Conservation (phyloP, 2,888 invertebrate genomes). For the Aphodius sticticus region DNA sequence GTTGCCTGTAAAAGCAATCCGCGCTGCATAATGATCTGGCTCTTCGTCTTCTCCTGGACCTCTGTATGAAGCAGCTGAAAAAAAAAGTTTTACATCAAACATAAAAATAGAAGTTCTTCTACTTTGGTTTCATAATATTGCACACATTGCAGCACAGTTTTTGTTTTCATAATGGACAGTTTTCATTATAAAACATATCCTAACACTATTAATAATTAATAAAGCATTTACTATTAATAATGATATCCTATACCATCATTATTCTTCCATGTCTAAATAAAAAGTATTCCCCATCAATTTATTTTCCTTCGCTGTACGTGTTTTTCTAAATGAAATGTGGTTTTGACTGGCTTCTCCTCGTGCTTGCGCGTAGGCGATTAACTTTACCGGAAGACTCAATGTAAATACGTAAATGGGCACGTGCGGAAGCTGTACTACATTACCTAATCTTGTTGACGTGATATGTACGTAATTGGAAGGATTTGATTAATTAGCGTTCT, state of each 20-base stretch:
- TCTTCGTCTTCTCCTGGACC: conserved; percentile 77
- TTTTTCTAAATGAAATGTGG: too few species aligned
- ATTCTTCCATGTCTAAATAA: too few species aligned
- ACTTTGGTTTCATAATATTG: background rate
- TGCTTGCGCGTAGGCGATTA: background rate
- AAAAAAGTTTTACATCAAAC: conserved; percentile 27
- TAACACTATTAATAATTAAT: too few species aligned
- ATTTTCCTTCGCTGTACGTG: too few species aligned
- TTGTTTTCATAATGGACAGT: too few species aligned
- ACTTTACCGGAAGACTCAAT: background rate
- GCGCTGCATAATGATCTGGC: conserved; percentile 74
- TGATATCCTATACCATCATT: too few species aligned
- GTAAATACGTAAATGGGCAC: background rate
- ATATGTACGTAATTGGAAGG: background rate
- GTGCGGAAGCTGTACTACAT: background rate
- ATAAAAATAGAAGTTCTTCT: background rate
- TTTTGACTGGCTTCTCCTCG: background rate
- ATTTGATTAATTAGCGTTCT: background rate
- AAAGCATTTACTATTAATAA: too few species aligned
- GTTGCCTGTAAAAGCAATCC: conserved; percentile 78
- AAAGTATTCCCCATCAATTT: too few species aligned
- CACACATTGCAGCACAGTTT: background rate
- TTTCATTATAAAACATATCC: too few species aligned
- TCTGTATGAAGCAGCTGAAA: conserved; percentile 76
- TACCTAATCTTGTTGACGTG: background rate